These are phyloP conservation scores for Mormyrus lacerda DNA, from an alignment of 2,113 vertebrate genomes.

Conservation along the genomic window DNA sequence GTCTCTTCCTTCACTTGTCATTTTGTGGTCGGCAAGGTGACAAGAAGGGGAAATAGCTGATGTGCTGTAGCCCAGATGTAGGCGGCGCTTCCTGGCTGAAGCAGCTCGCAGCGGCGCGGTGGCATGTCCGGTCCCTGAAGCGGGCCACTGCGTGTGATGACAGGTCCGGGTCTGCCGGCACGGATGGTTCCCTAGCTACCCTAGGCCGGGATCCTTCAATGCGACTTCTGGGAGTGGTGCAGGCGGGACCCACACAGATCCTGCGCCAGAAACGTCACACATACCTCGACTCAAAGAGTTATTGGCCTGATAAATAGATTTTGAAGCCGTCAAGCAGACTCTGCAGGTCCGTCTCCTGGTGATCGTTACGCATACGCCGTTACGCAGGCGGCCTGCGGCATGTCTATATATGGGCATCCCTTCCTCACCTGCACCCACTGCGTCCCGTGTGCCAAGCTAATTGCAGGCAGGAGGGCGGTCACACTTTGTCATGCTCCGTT, in stretches of 20 bases:
- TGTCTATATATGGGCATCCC: constrained; percentile 10
- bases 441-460: background rate
- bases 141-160: background rate
- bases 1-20: background rate
- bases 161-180: background rate
- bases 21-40: background rate
- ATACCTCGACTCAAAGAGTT: background rate
- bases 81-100: background rate
- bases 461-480: background rate
- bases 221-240: background rate
- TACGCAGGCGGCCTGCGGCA: background rate
- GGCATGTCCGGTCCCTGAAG: background rate
- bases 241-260: background rate
- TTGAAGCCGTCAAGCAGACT: background rate
- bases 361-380: background rate
- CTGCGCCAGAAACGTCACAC: background rate
- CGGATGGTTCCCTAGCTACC: background rate
- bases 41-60: background rate
- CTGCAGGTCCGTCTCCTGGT: background rate
- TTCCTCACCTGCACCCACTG: constrained; percentile 1
- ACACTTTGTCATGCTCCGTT: background rate
- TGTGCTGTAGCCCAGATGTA: background rate
- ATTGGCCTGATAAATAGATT: background rate
- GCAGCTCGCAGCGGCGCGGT: background rate
- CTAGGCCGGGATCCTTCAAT: background rate